phyloP scores from a whole-genome alignment of 2,797 vertebrate species.

The Avahi laniger region DNA sequence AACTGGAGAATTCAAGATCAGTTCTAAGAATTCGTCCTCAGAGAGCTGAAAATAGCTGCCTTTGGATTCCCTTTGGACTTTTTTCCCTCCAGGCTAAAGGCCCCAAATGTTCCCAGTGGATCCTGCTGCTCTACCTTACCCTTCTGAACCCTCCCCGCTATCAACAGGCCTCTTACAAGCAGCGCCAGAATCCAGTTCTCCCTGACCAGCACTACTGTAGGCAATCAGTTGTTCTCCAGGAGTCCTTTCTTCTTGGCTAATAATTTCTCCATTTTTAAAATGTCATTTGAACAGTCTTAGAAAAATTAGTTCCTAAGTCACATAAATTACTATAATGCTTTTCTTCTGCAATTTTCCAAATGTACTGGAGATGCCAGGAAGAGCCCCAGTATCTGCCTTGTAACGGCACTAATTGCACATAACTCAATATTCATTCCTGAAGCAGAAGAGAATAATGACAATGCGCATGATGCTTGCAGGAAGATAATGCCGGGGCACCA shows the following conservation, averaged over 20 bases:
- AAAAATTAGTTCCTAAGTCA: constrained; percentile 46
- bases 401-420: constrained; percentile 17
- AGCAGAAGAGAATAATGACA: not conserved
- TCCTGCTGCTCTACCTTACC: not conserved
- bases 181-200: not conserved
- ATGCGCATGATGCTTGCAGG: not conserved
- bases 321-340: constrained; percentile 38
- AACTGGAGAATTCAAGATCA: constrained; percentile 11
- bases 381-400: not conserved
- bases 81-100: not conserved
- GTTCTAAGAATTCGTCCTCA: constrained; percentile 44
- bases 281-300: constrained; percentile 56
- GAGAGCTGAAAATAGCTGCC: constrained; percentile 6
- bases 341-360: constrained; percentile 9
- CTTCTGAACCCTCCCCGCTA: not conserved
- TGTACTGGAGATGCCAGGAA: constrained; percentile 15
- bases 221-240: constrained; percentile 27
- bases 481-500: not conserved
- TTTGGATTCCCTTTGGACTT: not conserved
- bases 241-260: constrained; percentile 43
- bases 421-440: constrained; percentile 42
- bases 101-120: not conserved
- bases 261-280: constrained; percentile 47
- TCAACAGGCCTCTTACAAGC: not conserved
- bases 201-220: not conserved